Evolutionary conservation across 1,140 invertebrate genomes (phyloP), one percentile per base, ranked within the genome.

Genomic region (Drepana arcuata): DNA sequence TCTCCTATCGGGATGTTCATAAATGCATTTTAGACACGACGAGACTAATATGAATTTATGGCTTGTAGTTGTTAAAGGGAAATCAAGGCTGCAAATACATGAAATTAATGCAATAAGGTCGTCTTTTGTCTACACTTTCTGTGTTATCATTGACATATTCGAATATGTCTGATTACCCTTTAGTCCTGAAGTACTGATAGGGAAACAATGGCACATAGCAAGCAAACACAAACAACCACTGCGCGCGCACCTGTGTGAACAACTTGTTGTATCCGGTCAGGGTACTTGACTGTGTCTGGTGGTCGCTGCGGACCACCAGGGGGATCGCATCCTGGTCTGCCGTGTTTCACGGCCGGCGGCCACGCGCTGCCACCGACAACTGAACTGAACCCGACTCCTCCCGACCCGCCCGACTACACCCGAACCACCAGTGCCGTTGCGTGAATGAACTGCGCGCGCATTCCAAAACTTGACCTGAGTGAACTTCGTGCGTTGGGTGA

Each of bases 221-320:
- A 15, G 14, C 15, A 28, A 9, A 62, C 41, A 48, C 26, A 27
- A 42, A 42, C 49, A 46, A 33, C 23, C 48, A 48, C 39, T 57
- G 58, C 63, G 64, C 64, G 57, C 73, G 65, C 83, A 94, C 92
- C 92, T 95, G 93, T 48, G 92, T 93, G 75, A 94, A 94, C 64
- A 94, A 88, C 86, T 94, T 95, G 86, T 94, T 94, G 87, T 94
- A 94, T 84, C 92, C 92, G 65, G 88, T 85, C 89, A 90, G 92
- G 73, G 80, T 89, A 47, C 79, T 79, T 80, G 73, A 66, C 36
- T 59, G 62, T 36, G 66, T 56, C 33, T 67, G 73, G 63, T 70
- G 68, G 67, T 66, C 65, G 34, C 67, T 64, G 47, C 70, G 72
- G 70, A 73, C 77, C 77, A 81, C 77, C 66, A 79, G 67, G 18